A percentile compares a stretch with the other conserved stretches of the same genome.
Evolutionary conservation across 2,113 vertebrate genomes (phyloP).

Genomic region (Cyanocitta stelleri): DNA sequence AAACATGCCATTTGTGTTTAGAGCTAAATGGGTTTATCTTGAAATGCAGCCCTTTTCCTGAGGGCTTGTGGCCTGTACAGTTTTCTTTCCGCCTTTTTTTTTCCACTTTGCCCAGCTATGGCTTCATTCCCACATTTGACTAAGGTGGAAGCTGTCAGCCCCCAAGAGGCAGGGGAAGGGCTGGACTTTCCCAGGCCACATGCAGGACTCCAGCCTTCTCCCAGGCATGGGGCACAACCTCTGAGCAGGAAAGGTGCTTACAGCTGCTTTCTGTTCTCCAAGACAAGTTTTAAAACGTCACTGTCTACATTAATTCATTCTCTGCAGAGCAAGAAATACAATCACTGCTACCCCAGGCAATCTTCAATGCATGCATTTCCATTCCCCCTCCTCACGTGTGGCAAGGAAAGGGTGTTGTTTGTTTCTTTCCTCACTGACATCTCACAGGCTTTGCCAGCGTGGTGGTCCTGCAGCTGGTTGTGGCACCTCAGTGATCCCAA

Average conservation of each 20-base stretch:
- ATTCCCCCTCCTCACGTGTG: not conserved
- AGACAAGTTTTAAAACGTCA: not conserved
- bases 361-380: not conserved
- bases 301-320: not conserved
- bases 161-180: not conserved
- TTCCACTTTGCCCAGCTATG: not conserved
- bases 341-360: not conserved
- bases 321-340: not conserved
- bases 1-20: not conserved
- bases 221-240: not conserved
- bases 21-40: not conserved
- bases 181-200: slow-evolving; percentile 24
- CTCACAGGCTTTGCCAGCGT: not conserved
- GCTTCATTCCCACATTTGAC: not conserved
- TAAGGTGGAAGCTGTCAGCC: not conserved
- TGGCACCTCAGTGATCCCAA: not conserved
- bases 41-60: not conserved
- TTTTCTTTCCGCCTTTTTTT: not conserved
- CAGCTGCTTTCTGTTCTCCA: slow-evolving; percentile 4
- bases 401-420: not conserved
- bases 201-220: not conserved
- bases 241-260: not conserved
- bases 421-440: not conserved
- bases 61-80: not conserved
- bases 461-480: not conserved